phyloP scores from a whole-genome alignment of 2,797 vertebrate species.

The Crenuchus spilurus region DNA sequence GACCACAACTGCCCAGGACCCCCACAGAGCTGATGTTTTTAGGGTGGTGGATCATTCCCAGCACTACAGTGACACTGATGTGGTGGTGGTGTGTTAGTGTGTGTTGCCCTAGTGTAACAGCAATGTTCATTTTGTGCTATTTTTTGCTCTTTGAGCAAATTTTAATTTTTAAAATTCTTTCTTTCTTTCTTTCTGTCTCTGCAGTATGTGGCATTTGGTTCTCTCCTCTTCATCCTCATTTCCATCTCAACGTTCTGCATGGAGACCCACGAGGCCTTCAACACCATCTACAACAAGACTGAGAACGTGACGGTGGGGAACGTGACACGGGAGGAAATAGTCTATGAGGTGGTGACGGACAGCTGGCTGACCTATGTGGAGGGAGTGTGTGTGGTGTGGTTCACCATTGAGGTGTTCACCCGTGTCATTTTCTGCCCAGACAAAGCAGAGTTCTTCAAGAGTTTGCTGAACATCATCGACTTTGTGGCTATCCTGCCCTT shows the following conservation, averaged over 20 bases:
- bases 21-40: no score
- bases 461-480: conserved; percentile 98
- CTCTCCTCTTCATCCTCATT: conserved; percentile 99
- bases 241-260: conserved; percentile 99
- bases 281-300: conserved; percentile 94
- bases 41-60: no score
- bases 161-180: no score
- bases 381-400: conserved; percentile 98
- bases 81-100: no score
- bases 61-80: no score
- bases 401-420: conserved; percentile 97
- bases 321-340: conserved; percentile 84
- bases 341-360: conserved; percentile 91
- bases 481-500: conserved; percentile 99
- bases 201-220: conserved; percentile 97
- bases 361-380: conserved; percentile 97
- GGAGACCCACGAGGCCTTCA: conserved; percentile 99
- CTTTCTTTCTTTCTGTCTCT: conserved; percentile 25
- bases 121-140: not conserved
- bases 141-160: no score
- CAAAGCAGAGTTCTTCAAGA: conserved; percentile 98
- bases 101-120: not conserved
- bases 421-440: conserved; percentile 96
- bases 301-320: conserved; percentile 90
- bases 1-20: no score